These are phyloP conservation scores for Mnemiopsis leidyi DNA, from an alignment of 37 sponge, comb jelly and placozoan species.

Conservation along the genomic window DNA sequence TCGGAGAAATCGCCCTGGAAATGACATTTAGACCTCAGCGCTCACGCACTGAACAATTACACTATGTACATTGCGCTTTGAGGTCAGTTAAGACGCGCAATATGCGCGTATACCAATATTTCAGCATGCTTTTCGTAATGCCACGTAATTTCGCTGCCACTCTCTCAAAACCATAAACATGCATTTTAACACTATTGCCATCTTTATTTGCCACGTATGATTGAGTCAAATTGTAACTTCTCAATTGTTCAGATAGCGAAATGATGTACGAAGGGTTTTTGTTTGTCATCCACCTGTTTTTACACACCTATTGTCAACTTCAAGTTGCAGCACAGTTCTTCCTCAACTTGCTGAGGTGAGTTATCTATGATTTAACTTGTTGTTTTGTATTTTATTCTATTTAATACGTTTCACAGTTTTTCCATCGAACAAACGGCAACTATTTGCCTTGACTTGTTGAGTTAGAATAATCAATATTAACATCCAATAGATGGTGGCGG, in stretches of 20 bases:
- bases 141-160: neutral
- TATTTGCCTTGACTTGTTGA: too few species aligned
- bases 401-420: too few species aligned
- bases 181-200: too few species aligned
- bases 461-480: too few species aligned
- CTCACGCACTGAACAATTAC: neutral
- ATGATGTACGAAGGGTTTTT: constrained; percentile 60
- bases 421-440: too few species aligned
- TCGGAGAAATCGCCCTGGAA: too few species aligned
- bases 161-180: too few species aligned
- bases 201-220: too few species aligned
- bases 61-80: neutral
- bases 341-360: constrained; percentile 15
- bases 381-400: too few species aligned
- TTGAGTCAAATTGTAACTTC: too few species aligned
- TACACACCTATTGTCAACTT: constrained; percentile 63
- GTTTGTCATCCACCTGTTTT: constrained; percentile 56
- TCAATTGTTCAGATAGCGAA: neutral
- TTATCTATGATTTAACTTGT: neutral
- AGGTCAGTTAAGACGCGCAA: neutral
- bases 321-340: constrained; percentile 13
- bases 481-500: constrained; percentile 62
- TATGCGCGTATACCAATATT: neutral
- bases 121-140: neutral
- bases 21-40: too few species aligned